Base-by-base conservation (phyloP, 1,140 invertebrate genomes). In the Gryon sp. region DNA sequence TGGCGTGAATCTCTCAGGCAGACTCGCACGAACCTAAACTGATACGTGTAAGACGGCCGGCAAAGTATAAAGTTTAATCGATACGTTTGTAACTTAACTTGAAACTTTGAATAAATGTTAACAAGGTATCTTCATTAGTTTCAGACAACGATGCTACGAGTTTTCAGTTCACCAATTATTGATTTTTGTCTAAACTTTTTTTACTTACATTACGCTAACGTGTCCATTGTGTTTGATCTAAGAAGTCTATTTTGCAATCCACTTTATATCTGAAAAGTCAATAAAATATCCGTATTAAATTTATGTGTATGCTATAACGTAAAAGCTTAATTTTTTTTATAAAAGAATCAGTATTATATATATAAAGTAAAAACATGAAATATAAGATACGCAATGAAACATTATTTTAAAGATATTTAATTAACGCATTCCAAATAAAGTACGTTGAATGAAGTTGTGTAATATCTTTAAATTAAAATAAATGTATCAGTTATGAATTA, bases 41-140 rank as follows among this genome's bases (percentile, higher is more conserved):
- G 40, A 74, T 70, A 74, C 60, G 65, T 74, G 43, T 43, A 66
- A 74, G 69, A 74, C 57, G 73, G 59, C 65, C 62, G 48, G 65
- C 45, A 55, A 72, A 60, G 65, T 62, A 72, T 62, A 55, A 75
- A 78, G 65, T 78, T 78, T 75, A 74, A 78, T 78, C 76, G 70
- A 78, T 78, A 68, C 65, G 52, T 70, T 70, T 66, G 34, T 20
- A 74, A 70, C 69, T 78, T 65, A 36, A 65, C 53, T 53, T 26
- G 18, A 60, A 77, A 77, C 62, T 73, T 68, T 30, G 62, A 73
- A 72, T 77, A 72, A 77, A 73, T 69, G 46, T 68, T 62, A 68
- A 59, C 53, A 63, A 53, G 40, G 34, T 48, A 73, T 77, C 66
- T 60, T 77, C 62, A 66, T 77, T 69, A 77, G 36, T 76, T 66